Percentiles rank a stretch among this genome's conserved stretches.
These are phyloP conservation scores for Monodelphis domestica DNA, from an alignment of 2,797 vertebrate species.

Conservation along the genomic window DNA sequence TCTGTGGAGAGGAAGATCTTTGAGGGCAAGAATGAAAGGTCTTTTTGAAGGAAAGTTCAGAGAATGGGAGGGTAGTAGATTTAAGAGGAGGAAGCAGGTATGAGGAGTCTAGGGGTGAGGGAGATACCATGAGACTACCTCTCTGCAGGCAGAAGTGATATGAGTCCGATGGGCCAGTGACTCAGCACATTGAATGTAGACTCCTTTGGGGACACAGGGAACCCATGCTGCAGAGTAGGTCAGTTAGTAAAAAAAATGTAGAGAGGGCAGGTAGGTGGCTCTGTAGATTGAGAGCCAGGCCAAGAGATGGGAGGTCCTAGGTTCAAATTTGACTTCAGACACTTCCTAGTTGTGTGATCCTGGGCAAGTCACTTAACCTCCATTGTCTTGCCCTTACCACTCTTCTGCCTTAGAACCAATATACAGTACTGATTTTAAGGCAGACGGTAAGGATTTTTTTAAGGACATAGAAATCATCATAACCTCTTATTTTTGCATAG, in stretches of 20 bases:
- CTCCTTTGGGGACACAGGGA: neutral
- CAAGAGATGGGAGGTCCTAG: too few relatives aligned
- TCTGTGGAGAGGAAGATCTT: neutral
- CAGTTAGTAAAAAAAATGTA: neutral
- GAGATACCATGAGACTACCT: neutral
- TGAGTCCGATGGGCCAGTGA: neutral
- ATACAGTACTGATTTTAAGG: too few relatives aligned
- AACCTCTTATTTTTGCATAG: neutral
- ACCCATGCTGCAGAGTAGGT: neutral
- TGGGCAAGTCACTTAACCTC: too few relatives aligned
- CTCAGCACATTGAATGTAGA: neutral
- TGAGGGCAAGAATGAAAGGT: neutral
- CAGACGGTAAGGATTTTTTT: too few relatives aligned
- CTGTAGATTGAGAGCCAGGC: too few relatives aligned
- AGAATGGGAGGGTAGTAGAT: neutral
- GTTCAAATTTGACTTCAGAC: too few relatives aligned
- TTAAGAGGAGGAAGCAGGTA: neutral
- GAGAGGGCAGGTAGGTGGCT: too few relatives aligned
- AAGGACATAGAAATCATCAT: neutral
- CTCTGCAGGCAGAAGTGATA: neutral
- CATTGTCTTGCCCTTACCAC: too few relatives aligned
- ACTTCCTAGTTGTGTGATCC: too few relatives aligned
- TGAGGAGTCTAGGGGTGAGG: neutral
- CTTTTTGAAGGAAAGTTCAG: neutral
- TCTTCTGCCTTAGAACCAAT: too few relatives aligned